Base-by-base conservation (phyloP, 2,888 invertebrate genomes). In the Sphinx pinastri region DNA sequence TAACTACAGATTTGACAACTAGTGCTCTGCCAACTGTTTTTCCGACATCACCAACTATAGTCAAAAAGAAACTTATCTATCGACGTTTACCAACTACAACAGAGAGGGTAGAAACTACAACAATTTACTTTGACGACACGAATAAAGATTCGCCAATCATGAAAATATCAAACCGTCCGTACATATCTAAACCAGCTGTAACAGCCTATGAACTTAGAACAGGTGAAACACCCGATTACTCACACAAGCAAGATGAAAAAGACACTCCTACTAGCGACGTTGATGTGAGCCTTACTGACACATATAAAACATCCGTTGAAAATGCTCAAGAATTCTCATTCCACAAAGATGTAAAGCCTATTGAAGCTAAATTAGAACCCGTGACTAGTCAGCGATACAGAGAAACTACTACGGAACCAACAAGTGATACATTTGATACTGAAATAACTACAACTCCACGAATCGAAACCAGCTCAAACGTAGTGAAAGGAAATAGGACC, bases 231-330 rank as follows among this genome's bases (percentile, higher is more conserved):
- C 91, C 92, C 4, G 94, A 94, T 77, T 94, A 91, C 70, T 89
- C 86, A 57, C 94, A 94, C 73, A 94, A 94, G 70, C 94, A 94
- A 72, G 94, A 94, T 72, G 94, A 94, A 76, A 94, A 94, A 77
- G 94, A 94, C 68, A 94, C 94, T 5, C 94, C 94, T 0, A 94
- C 94, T 7, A 94, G 94, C 75, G 94, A 94, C 68, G 87, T 94
- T n/a, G 84, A 89, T 10, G 88, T 94, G 7, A 90, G 84, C 76
- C 76, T 91, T 72, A 84, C 83, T 10, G 92, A 92, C 70, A 83
- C 84, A 1, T 80, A 86, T 3, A 91, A 86, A 77, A 84, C 84
- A 49, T 85, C 84, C 1, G 75, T 77, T 2, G 88, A 88, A 68
- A 75, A 82, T 45, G 81, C 84, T 45, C 87, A 88, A 77, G 86